phyloP scores from a whole-genome alignment of 2,113 vertebrate species.

The Natator depressus region DNA sequence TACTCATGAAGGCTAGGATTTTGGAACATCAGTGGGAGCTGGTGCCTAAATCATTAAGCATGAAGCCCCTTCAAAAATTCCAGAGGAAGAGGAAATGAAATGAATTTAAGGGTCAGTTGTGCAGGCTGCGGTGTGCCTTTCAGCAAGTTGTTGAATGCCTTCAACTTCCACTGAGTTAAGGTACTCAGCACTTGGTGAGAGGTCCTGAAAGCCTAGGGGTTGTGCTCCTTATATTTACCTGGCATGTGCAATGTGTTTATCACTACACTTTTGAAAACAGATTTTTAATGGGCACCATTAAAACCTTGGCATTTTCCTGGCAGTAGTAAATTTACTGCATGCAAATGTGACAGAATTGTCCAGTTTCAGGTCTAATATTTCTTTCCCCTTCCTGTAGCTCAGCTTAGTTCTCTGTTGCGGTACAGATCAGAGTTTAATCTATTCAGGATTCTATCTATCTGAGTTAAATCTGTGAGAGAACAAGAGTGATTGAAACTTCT shows the following conservation, averaged over 20 bases:
- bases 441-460: too few relatives aligned
- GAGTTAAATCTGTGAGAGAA: too few relatives aligned
- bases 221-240: neutral
- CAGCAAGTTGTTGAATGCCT: neutral
- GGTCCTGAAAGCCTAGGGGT: neutral
- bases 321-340: neutral
- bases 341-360: too few relatives aligned
- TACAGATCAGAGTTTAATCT: too few relatives aligned
- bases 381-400: too few relatives aligned
- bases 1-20: neutral
- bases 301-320: neutral
- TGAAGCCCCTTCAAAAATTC: neutral
- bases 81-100: neutral
- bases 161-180: neutral
- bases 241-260: neutral
- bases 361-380: too few relatives aligned
- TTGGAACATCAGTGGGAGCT: neutral
- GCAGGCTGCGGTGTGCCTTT: neutral
- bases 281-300: neutral
- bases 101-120: neutral
- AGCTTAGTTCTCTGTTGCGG: too few relatives aligned
- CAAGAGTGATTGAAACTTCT: too few relatives aligned
- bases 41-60: neutral
- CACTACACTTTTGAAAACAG: neutral
- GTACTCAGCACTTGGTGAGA: neutral